Base-by-base conservation (phyloP, 2,797 vertebrate species). In the Poecile montanus region DNA sequence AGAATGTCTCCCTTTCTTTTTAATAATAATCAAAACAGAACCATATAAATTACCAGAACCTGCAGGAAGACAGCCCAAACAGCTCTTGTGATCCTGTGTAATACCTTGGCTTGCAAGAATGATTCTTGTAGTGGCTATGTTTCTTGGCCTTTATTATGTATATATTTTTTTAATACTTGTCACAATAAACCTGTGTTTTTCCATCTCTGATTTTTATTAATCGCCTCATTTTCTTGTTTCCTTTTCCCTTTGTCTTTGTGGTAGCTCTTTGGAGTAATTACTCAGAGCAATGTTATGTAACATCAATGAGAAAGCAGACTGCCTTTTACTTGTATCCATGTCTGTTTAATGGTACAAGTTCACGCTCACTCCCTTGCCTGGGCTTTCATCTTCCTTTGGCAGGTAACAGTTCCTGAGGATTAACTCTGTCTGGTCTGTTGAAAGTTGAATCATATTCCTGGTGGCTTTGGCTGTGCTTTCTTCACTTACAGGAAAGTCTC, bases 381-480 rank as follows among this genome's bases (percentile, higher is more conserved):
- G 66, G 50, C 11, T 96, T 96, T 97, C 93, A 93, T 97, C 95
- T 97, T 95, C 67, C 93, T 96, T 96, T 42, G 91, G 93, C 4
- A 11, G 38, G 27, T 79, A 93, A 91, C 79, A 92, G 15, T 94
- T 97, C 68, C 74, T 61, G 81, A 91, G 74, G 74, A 87, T 97
- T 95, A 95, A 74, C 85, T 95, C 75, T 91, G 56, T 45, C 86
- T 93, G 50, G 70, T 68, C 74, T 96, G 83, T 44, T 91, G 85
- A 92, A 96, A 95, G 68, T 70, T 89, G 89, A 97, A 94, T 89
- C 66, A 81, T 42, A 57, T 48, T 95, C 73, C 71, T 84, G 67
- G 91, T 88, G 80, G 30, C 74, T 75, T 63, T 78, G 79, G 38
- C 56, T 74, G 56, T 26, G 47, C 89, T 93, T 89, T 91, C 48